A percentile compares a stretch with the other conserved stretches of the same genome.
phyloP scores from a whole-genome alignment of 2,113 vertebrate species.

The Nansenia antarctica region DNA sequence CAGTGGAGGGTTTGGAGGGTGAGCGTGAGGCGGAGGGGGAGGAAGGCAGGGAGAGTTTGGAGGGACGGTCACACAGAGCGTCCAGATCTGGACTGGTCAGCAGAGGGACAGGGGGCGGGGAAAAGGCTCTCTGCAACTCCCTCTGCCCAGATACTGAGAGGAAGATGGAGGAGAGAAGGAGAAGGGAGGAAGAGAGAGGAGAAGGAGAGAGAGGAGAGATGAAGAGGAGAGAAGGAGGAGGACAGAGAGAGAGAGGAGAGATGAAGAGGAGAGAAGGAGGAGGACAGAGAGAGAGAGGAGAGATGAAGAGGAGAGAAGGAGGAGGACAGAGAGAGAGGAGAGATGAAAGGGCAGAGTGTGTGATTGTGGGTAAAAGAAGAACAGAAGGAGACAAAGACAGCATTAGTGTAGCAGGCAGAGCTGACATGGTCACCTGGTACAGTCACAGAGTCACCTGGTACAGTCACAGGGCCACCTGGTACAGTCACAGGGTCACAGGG shows the following conservation, averaged over 20 bases:
- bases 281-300: constrained; percentile 5
- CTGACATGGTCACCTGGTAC: too few relatives aligned
- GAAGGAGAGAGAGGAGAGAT: neutral
- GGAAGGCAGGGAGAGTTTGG: constrained; percentile 29
- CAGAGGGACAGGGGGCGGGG: constrained; percentile 61
- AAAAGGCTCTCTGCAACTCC: too few relatives aligned
- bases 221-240: neutral
- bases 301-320: neutral
- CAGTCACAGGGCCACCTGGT: too few relatives aligned
- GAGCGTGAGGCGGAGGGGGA: constrained; percentile 24
- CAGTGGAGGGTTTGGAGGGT: constrained; percentile 28
- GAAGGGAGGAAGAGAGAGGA: neutral
- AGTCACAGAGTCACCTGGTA: too few relatives aligned
- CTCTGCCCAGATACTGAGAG: too few relatives aligned
- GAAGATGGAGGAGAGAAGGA: neutral
- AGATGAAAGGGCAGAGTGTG: neutral
- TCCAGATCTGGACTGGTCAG: constrained; percentile 75
- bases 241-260: constrained; percentile 8
- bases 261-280: neutral
- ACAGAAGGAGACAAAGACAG: neutral
- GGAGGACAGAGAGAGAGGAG: neutral
- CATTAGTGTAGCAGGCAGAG: neutral
- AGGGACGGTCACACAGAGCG: constrained; percentile 69
- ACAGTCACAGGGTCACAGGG: too few relatives aligned
- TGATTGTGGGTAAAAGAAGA: neutral